Evolutionary conservation across 2,113 vertebrate species (phyloP).

Genomic region (Etheostoma cragini): DNA sequence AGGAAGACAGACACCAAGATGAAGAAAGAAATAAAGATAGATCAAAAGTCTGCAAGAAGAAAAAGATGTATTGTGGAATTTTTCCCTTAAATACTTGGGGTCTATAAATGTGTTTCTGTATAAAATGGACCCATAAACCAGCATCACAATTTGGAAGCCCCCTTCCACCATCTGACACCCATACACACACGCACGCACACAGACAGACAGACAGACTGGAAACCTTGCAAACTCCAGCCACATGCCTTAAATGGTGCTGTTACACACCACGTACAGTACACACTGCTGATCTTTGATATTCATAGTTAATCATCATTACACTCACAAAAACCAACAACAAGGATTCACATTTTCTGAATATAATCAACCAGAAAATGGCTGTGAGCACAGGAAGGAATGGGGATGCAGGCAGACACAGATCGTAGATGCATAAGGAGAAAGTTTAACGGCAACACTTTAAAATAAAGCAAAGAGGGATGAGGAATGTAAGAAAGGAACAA

Average conservation of each 20-base stretch:
- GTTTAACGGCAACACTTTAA: constrained; percentile 39
- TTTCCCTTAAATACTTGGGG: constrained; percentile 13
- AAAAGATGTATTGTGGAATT: constrained; percentile 34
- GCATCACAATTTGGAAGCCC: constrained; percentile 28
- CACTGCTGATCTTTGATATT: constrained; percentile 48
- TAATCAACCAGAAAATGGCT: constrained; percentile 29
- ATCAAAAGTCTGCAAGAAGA: constrained; percentile 41
- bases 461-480: constrained; percentile 20
- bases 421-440: constrained; percentile 3
- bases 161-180: constrained; percentile 50
- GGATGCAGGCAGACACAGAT: constrained; percentile 29
- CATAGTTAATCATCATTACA: constrained; percentile 58
- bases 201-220: constrained; percentile 12
- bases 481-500: constrained; percentile 46
- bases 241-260: constrained; percentile 53
- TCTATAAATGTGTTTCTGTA: constrained; percentile 21
- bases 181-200: constrained; percentile 32
- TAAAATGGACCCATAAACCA: constrained; percentile 32
- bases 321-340: constrained; percentile 39
- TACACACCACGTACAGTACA: constrained; percentile 45
- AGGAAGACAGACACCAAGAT: neutral
- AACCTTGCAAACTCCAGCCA: constrained; percentile 36
- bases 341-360: constrained; percentile 34
- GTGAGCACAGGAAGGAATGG: constrained; percentile 16
- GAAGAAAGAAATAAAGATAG: constrained; percentile 42